A percentile compares a stretch with the other conserved stretches of the same genome.
phyloP scores from a whole-genome alignment of 2,113 vertebrate genomes.

The Labeo rohita region DNA sequence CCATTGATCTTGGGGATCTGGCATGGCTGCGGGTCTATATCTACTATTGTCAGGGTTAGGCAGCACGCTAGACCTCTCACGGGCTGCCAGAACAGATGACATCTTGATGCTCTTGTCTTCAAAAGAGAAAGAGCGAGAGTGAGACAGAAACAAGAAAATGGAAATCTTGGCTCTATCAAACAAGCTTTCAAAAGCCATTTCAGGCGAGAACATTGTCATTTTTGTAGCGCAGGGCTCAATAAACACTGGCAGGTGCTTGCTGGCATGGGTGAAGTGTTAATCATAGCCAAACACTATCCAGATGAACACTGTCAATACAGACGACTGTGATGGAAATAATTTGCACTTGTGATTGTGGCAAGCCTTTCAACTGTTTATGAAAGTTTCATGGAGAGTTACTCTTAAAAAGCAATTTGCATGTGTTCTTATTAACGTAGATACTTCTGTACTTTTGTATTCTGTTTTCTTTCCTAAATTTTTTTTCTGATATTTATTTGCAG shows the following conservation, averaged over 20 bases:
- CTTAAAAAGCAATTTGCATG: not conserved
- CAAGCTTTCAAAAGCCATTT: slow-evolving; percentile 54
- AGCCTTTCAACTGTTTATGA: slow-evolving; percentile 11
- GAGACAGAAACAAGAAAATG: slow-evolving; percentile 42
- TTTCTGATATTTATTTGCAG: too few relatives aligned
- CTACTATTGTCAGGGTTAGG: slow-evolving; percentile 13
- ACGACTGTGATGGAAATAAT: slow-evolving; percentile 36
- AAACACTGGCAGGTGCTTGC: slow-evolving; percentile 48
- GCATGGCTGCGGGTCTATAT: not conserved
- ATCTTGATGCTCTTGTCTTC: slow-evolving; percentile 35
- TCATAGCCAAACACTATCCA: slow-evolving; percentile 31
- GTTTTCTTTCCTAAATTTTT: too few relatives aligned
- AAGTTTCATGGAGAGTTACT: slow-evolving; percentile 13
- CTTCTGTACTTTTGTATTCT: not conserved
- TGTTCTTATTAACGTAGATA: not conserved
- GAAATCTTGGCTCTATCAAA: slow-evolving; percentile 48
- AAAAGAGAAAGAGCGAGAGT: slow-evolving; percentile 20
- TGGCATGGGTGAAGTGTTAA: slow-evolving; percentile 41
- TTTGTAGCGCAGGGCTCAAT: slow-evolving; percentile 43
- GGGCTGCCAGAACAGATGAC: slow-evolving; percentile 31
- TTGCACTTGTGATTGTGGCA: slow-evolving; percentile 44
- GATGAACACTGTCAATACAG: slow-evolving; percentile 50
- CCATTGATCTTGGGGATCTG: not conserved
- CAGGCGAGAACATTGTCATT: slow-evolving; percentile 48
- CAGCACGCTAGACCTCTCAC: not conserved